Conservation (phyloP, 1,140 invertebrate species). For the Neodiprion virginianus region DNA sequence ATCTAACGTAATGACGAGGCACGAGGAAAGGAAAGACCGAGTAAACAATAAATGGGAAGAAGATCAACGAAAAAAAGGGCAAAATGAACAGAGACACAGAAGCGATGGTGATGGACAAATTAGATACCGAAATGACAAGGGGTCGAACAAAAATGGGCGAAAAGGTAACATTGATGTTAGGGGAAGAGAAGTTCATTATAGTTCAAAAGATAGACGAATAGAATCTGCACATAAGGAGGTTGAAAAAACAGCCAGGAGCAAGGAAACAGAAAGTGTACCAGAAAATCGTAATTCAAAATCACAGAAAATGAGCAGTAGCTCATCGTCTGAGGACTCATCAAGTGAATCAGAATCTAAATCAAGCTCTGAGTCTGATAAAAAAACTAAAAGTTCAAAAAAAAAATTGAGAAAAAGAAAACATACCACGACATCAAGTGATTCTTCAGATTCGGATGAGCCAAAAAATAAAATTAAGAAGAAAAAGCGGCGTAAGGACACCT, state of each 20-base stretch:
- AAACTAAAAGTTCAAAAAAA: constrained; percentile 10
- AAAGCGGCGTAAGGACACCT: neutral
- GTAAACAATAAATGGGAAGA: neutral
- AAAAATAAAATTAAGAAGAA: constrained; percentile 11
- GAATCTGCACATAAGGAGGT: neutral
- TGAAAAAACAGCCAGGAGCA: neutral
- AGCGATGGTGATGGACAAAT: neutral
- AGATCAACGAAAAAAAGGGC: neutral
- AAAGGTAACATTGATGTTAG: neutral
- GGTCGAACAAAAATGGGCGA: neutral
- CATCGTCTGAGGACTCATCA: neutral
- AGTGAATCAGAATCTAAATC: neutral
- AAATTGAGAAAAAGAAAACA: constrained; percentile 6
- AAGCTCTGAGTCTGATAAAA: constrained; percentile 1
- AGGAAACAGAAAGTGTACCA: neutral
- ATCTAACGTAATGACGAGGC: neutral
- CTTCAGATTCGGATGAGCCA: neutral
- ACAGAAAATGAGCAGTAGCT: neutral
- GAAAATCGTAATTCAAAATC: neutral
- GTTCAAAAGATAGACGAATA: neutral
- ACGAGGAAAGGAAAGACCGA: neutral
- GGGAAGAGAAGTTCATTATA: neutral
- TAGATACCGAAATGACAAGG: neutral
- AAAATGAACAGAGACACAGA: neutral
- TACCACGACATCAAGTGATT: constrained; percentile 6